phyloP scores from a whole-genome alignment of 1,140 invertebrate species.

The Aphelinus certus region DNA sequence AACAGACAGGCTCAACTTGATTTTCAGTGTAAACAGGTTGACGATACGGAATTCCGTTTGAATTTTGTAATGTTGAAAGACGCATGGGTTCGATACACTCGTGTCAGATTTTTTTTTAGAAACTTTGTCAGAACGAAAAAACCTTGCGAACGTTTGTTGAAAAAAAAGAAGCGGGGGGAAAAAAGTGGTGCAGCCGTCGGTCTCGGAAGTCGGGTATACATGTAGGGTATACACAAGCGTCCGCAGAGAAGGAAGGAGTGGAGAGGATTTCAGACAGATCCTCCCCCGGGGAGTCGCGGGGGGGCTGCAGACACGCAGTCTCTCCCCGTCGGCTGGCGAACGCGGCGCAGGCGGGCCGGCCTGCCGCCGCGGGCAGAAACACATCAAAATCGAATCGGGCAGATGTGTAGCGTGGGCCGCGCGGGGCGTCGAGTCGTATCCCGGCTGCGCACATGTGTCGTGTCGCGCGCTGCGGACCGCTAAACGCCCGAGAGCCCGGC shows the following conservation, averaged over 20 bases:
- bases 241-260: background rate
- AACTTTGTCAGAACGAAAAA: too few species aligned
- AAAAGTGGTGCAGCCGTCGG: too few species aligned
- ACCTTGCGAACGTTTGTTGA: too few species aligned
- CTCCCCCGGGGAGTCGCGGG: background rate
- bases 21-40: too few species aligned
- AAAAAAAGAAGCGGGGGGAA: too few species aligned
- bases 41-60: too few species aligned
- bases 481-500: background rate
- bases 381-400: slow-evolving; percentile 66
- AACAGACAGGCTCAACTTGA: too few species aligned
- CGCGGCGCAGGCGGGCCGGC: slow-evolving; percentile 34
- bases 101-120: too few species aligned
- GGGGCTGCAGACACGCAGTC: background rate
- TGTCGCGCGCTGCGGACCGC: too few species aligned
- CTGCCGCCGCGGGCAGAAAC: slow-evolving; percentile 58
- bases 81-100: too few species aligned
- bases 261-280: background rate
- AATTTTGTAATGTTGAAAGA: too few species aligned
- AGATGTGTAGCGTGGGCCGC: slow-evolving; percentile 56
- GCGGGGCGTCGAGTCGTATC: background rate
- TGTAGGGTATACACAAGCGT: slow-evolving; percentile 6
- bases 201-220: slow-evolving; percentile 12
- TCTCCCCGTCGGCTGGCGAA: background rate
- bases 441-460: slow-evolving; percentile 11